Conservation (phyloP, 2,113 vertebrate species). For the Etheostoma cragini region DNA sequence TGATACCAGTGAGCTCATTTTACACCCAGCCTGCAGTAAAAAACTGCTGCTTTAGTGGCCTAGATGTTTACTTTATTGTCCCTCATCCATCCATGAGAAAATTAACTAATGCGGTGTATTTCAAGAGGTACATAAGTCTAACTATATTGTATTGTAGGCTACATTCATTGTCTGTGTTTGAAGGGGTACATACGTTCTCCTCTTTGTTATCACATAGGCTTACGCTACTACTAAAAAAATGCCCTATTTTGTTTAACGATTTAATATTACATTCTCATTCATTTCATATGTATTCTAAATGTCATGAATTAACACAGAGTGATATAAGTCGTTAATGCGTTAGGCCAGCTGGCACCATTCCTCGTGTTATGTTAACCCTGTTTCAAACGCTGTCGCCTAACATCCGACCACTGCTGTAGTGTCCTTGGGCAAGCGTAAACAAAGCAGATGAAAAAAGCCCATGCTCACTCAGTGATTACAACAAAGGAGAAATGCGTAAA, state of each 20-base stretch:
- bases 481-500: slow-evolving; percentile 5
- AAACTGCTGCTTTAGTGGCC: slow-evolving; percentile 9
- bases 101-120: background rate
- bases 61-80: background rate
- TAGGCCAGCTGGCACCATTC: background rate
- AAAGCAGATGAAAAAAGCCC: too few relatives aligned
- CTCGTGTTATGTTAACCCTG: background rate
- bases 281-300: background rate
- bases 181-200: background rate
- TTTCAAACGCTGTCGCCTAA: background rate
- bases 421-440: slow-evolving; percentile 13
- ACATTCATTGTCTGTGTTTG: background rate
- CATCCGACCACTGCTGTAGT: background rate
- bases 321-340: background rate
- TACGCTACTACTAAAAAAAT: background rate
- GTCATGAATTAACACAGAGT: too few relatives aligned
- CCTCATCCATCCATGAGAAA: background rate
- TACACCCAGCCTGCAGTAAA: slow-evolving; percentile 31
- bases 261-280: slow-evolving; percentile 3
- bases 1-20: slow-evolving; percentile 31
- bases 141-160: background rate
- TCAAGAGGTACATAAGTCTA: background rate
- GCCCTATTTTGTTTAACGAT: background rate
- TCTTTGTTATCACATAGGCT: background rate
- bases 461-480: background rate